Evolutionary conservation across 2,113 vertebrate species (phyloP).

Genomic region (Xiphophorus couchianus): DNA sequence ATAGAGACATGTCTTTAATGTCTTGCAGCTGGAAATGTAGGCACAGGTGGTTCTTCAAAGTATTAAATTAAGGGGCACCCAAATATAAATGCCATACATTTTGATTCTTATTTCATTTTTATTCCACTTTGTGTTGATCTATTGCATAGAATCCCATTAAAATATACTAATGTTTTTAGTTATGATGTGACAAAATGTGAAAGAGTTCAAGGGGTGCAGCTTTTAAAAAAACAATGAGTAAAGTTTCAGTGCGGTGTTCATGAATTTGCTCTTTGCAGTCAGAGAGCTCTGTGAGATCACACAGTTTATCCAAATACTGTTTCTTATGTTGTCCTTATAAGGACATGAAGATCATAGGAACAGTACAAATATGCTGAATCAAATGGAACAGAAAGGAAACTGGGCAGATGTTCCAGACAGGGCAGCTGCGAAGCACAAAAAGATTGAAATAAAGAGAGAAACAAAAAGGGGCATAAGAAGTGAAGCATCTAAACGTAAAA

Average conservation of each 20-base stretch:
- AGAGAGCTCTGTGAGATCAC: conserved; percentile 37
- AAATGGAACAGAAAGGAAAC: conserved; percentile 57
- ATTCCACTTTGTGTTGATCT: not conserved
- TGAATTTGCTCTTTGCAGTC: conserved; percentile 16
- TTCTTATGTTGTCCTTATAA: conserved; percentile 56
- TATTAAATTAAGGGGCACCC: not conserved
- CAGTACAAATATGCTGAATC: conserved; percentile 58
- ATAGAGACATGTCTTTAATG: too few relatives aligned
- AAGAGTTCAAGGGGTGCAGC: not conserved
- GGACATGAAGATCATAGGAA: conserved; percentile 39
- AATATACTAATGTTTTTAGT: not conserved
- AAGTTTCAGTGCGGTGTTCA: not conserved
- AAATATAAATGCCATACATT: not conserved
- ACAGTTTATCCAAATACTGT: conserved; percentile 19
- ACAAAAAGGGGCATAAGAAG: not conserved
- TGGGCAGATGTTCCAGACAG: conserved; percentile 34
- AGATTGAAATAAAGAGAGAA: conserved; percentile 15
- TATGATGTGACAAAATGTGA: not conserved
- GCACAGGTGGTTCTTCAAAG: not conserved
- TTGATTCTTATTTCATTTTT: not conserved
- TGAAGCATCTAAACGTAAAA: not conserved
- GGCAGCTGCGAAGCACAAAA: conserved; percentile 24
- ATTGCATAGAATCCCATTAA: not conserved
- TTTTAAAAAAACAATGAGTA: not conserved
- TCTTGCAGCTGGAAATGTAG: too few relatives aligned